Percentiles rank a stretch among this genome's conserved stretches.
phyloP scores from a whole-genome alignment of 2,888 invertebrate species.

The Ectropis crepuscularia region DNA sequence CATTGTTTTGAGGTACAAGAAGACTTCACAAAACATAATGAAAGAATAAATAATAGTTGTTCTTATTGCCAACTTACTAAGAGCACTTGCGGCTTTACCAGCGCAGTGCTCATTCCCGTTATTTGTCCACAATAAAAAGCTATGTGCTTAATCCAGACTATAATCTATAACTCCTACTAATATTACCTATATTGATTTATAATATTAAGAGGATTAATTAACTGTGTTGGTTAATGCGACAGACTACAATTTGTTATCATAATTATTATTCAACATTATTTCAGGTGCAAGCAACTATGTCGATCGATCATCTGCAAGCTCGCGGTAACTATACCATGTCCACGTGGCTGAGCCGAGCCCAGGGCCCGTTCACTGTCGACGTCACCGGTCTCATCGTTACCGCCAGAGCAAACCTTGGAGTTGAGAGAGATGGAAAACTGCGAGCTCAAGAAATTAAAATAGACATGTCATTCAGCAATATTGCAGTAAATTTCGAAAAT shows the following conservation, averaged over 20 bases:
- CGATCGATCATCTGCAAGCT: slow-evolving; percentile 89
- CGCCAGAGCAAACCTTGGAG: slow-evolving; percentile 88
- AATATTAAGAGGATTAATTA: no score
- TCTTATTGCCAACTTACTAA: no score
- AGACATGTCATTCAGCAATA: slow-evolving; percentile 90
- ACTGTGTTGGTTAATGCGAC: background rate
- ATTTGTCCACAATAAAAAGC: no score
- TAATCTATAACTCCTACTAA: no score
- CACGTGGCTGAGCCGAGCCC: slow-evolving; percentile 87
- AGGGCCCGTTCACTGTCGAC: slow-evolving; percentile 91
- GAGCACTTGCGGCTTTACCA: no score
- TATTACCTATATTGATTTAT: no score
- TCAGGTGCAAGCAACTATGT: slow-evolving; percentile 90
- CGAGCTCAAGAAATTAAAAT: slow-evolving; percentile 91
- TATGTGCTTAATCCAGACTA: no score
- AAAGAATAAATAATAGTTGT: no score
- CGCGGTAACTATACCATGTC: slow-evolving; percentile 90
- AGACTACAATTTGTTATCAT: background rate
- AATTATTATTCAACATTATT: slow-evolving; percentile 29
- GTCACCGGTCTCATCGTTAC: slow-evolving; percentile 88
- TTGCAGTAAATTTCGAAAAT: slow-evolving; percentile 93
- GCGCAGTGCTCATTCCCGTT: no score
- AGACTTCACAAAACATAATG: no score
- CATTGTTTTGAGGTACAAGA: background rate
- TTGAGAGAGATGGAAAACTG: slow-evolving; percentile 90